Conservation (phyloP, 2,113 vertebrate species). For the Felis catus region DNA sequence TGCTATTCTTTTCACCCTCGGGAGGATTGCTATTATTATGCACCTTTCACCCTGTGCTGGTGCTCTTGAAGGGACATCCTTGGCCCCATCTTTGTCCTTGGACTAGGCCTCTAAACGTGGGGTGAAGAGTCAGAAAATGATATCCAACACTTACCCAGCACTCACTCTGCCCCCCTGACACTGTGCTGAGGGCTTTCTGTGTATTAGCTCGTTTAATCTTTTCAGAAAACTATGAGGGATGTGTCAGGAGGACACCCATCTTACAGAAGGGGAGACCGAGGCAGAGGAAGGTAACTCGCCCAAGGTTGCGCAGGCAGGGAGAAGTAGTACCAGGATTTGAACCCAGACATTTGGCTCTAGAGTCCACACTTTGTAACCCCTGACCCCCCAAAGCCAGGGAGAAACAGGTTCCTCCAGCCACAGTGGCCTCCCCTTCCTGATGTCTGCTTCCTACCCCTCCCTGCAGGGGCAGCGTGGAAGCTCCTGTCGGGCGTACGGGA, state of each 20-base stretch:
- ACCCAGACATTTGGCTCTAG: neutral
- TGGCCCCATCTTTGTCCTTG: neutral
- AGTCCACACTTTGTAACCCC: neutral
- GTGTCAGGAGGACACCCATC: neutral
- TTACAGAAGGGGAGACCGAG: neutral
- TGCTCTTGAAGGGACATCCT: neutral
- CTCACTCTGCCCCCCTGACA: neutral
- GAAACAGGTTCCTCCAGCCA: neutral
- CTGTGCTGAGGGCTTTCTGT: neutral
- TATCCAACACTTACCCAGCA: neutral
- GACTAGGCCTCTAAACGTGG: neutral
- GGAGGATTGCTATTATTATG: neutral
- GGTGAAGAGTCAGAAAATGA: neutral
- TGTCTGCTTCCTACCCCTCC: neutral
- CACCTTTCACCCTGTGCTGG: neutral
- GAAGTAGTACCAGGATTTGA: neutral
- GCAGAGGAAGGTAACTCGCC: neutral
- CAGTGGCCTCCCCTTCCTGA: neutral
- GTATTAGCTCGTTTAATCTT: neutral
- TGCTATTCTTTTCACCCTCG: neutral
- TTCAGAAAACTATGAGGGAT: neutral
- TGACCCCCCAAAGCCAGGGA: neutral
- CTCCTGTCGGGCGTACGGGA: conserved; percentile 90
- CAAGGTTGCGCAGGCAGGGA: neutral
- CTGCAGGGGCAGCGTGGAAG: conserved; percentile 91